Percentiles rank a stretch among this genome's conserved stretches.
These are phyloP conservation scores for Sthenelais limicola DNA, from an alignment of 2,888 invertebrate species.

Conservation along the genomic window DNA sequence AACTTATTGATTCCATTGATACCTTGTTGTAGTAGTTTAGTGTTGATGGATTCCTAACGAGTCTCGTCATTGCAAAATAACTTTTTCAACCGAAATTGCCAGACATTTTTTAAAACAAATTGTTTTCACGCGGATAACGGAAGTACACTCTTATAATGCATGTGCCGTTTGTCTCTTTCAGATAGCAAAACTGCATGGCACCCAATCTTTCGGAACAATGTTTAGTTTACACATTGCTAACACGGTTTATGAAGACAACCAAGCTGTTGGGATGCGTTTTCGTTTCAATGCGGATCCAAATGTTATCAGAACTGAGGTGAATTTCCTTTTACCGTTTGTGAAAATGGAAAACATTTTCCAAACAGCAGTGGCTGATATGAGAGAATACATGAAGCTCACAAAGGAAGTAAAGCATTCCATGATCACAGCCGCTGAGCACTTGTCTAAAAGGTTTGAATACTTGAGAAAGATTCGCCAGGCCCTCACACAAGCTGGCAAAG, in stretches of 20 bases:
- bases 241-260: background rate
- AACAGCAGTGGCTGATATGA: background rate
- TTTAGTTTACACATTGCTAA: background rate
- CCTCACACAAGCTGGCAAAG: background rate
- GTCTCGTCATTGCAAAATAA: no score
- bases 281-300: background rate
- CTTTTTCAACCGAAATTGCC: no score
- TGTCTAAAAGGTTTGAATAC: background rate
- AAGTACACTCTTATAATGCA: no score
- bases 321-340: background rate
- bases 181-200: conserved; percentile 12
- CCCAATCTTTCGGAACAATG: background rate
- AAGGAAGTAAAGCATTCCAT: background rate
- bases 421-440: background rate
- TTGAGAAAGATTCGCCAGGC: background rate
- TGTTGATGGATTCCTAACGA: no score
- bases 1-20: no score
- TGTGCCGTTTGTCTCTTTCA: no score
- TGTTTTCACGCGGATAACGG: no score
- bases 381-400: background rate
- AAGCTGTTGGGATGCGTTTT: background rate
- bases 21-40: no score
- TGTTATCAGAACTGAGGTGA: background rate
- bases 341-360: conserved; percentile 5
- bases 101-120: no score